phyloP scores from a whole-genome alignment of 1,140 invertebrate genomes.

The Trichoplusia ni region DNA sequence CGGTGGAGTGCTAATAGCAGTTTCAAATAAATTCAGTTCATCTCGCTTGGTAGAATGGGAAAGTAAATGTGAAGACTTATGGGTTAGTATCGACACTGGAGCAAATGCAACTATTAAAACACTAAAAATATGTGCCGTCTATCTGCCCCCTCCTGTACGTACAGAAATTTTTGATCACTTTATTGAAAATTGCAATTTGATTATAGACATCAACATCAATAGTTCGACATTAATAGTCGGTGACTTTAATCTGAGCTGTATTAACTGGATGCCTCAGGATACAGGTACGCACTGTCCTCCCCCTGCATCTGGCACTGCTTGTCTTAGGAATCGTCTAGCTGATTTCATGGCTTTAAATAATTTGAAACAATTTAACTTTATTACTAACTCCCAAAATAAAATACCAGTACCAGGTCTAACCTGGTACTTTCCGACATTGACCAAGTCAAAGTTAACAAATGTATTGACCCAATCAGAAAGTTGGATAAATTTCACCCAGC shows the following conservation, averaged over 20 bases:
- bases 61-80: conserved; percentile 16
- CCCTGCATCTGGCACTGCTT: too few species aligned
- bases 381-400: neutral
- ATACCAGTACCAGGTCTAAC: neutral
- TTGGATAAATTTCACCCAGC: neutral
- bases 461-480: neutral
- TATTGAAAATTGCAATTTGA: neutral
- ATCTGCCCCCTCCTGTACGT: conserved; percentile 18
- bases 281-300: too few species aligned
- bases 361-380: neutral
- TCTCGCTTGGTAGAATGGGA: neutral
- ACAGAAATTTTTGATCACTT: neutral
- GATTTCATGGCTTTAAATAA: neutral
- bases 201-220: neutral
- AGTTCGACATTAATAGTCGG: neutral
- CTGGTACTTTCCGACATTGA: neutral
- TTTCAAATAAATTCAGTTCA: conserved; percentile 2
- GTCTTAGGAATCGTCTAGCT: neutral
- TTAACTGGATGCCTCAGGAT: neutral
- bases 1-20: neutral
- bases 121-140: conserved; percentile 10
- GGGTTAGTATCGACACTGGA: neutral
- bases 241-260: neutral
- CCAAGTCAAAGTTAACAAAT: neutral
- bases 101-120: neutral